Evolutionary conservation across 64 coral and sea anemone species (phyloP).

Genomic region (Stichodactyla helianthus): DNA sequence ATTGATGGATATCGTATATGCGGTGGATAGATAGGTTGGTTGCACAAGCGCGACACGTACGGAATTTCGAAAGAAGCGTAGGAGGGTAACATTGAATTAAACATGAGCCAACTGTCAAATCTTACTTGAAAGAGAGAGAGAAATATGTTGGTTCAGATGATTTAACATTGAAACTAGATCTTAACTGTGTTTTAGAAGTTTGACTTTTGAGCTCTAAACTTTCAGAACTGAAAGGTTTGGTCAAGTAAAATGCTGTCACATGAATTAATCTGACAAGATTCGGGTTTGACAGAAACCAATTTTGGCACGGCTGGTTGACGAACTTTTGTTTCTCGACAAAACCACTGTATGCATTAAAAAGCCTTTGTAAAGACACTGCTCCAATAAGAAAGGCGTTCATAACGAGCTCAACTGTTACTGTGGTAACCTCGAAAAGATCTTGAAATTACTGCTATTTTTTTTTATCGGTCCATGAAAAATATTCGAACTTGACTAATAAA

Average conservation of each 20-base stretch:
- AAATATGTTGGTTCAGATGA: slow-evolving; percentile 21
- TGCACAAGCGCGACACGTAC: neutral
- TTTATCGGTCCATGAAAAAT: slow-evolving; percentile 4
- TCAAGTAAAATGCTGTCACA: neutral
- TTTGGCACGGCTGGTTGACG: slow-evolving; percentile 19
- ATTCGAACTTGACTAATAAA: neutral
- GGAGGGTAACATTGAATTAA: slow-evolving; percentile 7
- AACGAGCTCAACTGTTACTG: slow-evolving; percentile 4
- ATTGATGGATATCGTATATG: slow-evolving; percentile 3
- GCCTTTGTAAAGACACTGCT: neutral
- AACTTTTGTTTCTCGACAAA: slow-evolving; percentile 16
- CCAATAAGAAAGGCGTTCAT: slow-evolving; percentile 3
- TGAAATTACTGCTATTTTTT: slow-evolving; percentile 11
- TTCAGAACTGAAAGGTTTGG: neutral
- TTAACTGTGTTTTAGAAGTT: neutral
- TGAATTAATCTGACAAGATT: neutral
- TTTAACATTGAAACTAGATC: slow-evolving; percentile 14
- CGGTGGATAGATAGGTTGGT: slow-evolving; percentile 1
- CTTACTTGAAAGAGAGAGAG: neutral
- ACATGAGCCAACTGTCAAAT: slow-evolving; percentile 15
- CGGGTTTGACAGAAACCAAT: slow-evolving; percentile 10
- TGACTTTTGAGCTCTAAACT: neutral
- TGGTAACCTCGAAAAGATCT: slow-evolving; percentile 18
- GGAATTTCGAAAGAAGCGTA: slow-evolving; percentile 7
- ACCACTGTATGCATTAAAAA: slow-evolving; percentile 19